These are phyloP conservation scores for Hipparchia semele DNA, from an alignment of 2,888 invertebrate genomes.

Conservation along the genomic window DNA sequence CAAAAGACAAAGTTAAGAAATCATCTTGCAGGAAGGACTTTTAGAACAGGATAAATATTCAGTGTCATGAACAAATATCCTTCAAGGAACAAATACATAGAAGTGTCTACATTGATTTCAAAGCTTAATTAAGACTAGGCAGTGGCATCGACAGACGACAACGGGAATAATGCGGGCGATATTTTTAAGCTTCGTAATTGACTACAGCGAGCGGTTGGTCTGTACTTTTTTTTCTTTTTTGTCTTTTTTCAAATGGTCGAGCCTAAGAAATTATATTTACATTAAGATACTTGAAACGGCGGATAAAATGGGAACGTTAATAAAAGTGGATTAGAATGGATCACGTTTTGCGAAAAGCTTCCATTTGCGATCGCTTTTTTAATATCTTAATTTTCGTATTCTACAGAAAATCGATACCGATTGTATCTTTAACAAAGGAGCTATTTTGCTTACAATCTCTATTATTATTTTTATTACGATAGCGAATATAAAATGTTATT, in stretches of 20 bases:
- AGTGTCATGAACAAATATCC: slow-evolving; percentile 51
- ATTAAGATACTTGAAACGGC: slow-evolving; percentile 58
- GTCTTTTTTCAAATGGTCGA: slow-evolving; percentile 50
- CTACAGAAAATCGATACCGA: not conserved
- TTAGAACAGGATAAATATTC: slow-evolving; percentile 42
- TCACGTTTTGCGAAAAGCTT: slow-evolving; percentile 49
- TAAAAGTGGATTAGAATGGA: slow-evolving; percentile 63
- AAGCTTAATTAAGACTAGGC: slow-evolving; percentile 74
- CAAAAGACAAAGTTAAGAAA: too few relatives aligned
- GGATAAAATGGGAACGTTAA: slow-evolving; percentile 61
- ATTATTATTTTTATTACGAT: too few relatives aligned
- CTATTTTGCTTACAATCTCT: not conserved
- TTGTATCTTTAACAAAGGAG: not conserved
- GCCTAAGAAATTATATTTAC: slow-evolving; percentile 64
- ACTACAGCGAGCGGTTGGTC: slow-evolving; percentile 62
- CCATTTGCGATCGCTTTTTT: slow-evolving; percentile 46
- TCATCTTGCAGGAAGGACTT: too few relatives aligned
- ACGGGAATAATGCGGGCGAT: slow-evolving; percentile 67
- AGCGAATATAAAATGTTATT: too few relatives aligned
- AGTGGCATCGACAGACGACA: slow-evolving; percentile 49
- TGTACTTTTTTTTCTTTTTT: slow-evolving; percentile 56
- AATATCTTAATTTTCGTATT: slow-evolving; percentile 6
- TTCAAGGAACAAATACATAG: slow-evolving; percentile 31
- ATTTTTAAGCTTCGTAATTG: slow-evolving; percentile 77
- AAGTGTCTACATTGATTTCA: slow-evolving; percentile 60